Evolutionary conservation across 2,888 invertebrate genomes (phyloP).

Genomic region (Lasius fuliginosus): DNA sequence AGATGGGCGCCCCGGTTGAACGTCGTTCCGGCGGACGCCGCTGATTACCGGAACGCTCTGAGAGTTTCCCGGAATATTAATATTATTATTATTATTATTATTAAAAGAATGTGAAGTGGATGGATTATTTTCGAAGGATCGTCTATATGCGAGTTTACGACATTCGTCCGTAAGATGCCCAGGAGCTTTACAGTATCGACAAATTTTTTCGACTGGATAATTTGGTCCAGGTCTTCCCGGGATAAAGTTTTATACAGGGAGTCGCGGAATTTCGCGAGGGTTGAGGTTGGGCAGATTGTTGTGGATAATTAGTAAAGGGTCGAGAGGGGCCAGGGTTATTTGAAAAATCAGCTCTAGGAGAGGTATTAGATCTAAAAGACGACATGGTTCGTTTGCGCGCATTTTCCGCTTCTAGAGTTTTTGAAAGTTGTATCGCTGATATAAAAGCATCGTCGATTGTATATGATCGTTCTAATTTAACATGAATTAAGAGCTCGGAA

Average conservation of each 20-base stretch:
- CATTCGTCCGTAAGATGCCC: not conserved
- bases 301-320: too few relatives aligned
- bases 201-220: not conserved
- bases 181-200: not conserved
- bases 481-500: not conserved
- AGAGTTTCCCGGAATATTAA: too few relatives aligned
- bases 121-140: too few relatives aligned
- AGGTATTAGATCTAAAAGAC: not conserved
- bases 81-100: too few relatives aligned
- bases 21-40: too few relatives aligned
- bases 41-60: too few relatives aligned
- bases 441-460: not conserved
- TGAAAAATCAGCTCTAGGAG: not conserved
- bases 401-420: not conserved
- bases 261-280: too few relatives aligned
- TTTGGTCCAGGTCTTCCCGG: not conserved
- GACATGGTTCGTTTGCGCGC: not conserved
- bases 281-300: too few relatives aligned
- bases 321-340: not conserved
- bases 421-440: not conserved
- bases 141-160: not conserved
- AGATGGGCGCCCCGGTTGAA: too few relatives aligned
- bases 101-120: too few relatives aligned
- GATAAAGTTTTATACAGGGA: not conserved
- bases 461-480: not conserved